Evolutionary conservation across 2,797 vertebrate genomes (phyloP).

Genomic region (Hafferia zeledoni): DNA sequence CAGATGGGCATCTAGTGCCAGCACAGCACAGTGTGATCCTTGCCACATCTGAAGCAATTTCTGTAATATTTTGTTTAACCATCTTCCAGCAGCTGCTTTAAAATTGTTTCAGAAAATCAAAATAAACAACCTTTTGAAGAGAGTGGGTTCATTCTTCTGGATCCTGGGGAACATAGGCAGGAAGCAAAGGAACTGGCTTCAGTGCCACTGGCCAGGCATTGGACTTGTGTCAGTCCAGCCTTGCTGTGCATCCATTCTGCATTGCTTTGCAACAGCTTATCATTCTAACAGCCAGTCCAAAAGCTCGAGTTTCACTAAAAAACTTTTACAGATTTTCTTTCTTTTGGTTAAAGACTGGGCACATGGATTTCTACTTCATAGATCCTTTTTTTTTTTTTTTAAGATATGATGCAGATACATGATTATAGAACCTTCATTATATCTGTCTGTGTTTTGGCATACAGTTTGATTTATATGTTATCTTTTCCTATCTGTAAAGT

Average conservation of each 20-base stretch:
- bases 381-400: background rate
- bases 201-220: background rate
- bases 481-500: conserved; percentile 3
- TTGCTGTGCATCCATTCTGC: background rate
- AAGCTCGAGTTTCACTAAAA: background rate
- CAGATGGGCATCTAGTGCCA: background rate
- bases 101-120: background rate
- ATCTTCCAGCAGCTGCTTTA: background rate
- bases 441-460: background rate
- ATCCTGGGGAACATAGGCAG: background rate
- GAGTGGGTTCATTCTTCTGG: background rate
- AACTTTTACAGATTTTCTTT: background rate
- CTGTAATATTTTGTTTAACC: background rate
- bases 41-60: background rate
- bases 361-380: background rate
- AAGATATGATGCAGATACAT: background rate
- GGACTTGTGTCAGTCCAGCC: fast-evolving
- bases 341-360: background rate
- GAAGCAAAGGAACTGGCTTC: background rate
- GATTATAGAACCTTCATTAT: background rate
- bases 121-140: background rate
- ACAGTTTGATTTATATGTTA: conserved; percentile 15
- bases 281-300: background rate
- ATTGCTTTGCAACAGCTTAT: background rate
- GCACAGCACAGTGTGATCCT: background rate